Conservation (phyloP, 2,888 invertebrate species). For the Caenorhabditis sp. region DNA sequence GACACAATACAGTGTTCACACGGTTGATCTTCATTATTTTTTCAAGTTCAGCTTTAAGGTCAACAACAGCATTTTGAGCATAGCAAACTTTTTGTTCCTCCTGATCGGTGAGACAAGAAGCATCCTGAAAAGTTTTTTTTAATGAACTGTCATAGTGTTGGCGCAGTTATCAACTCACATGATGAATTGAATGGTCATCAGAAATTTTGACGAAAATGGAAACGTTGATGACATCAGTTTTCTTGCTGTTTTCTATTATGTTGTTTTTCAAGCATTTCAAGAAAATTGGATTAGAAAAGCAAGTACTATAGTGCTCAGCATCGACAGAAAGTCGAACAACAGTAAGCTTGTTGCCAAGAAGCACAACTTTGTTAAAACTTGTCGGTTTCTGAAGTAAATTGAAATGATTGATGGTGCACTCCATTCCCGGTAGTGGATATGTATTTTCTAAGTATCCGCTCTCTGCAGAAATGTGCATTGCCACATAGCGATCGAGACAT, state of each 20-base stretch:
- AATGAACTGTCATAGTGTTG: neutral
- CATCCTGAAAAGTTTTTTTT: constrained; percentile 31
- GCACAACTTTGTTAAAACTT: constrained; percentile 58
- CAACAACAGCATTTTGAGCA: constrained; percentile 44
- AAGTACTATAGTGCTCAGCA: constrained; percentile 29
- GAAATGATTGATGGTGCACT: constrained; percentile 52
- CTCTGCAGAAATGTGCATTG: constrained; percentile 66
- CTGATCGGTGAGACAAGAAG: constrained; percentile 55
- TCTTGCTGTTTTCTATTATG: constrained; percentile 26
- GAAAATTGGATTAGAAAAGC: constrained; percentile 40
- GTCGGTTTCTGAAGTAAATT: constrained; percentile 31
- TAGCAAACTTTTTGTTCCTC: constrained; percentile 57
- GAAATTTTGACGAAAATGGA: constrained; percentile 60
- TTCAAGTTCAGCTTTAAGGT: constrained; percentile 28
- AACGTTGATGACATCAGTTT: constrained; percentile 42
- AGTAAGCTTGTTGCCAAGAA: constrained; percentile 45
- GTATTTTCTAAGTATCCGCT: constrained; percentile 66
- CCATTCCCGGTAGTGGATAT: constrained; percentile 54
- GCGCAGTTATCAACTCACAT: constrained; percentile 19
- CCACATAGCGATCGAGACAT: constrained; percentile 52
- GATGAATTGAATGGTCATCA: constrained; percentile 39
- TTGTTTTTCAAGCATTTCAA: constrained; percentile 46
- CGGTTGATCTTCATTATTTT: constrained; percentile 29
- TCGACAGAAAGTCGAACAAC: constrained; percentile 54
- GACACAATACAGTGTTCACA: constrained; percentile 62